Evolutionary conservation across 1,140 invertebrate genomes (phyloP), one percentile per base, ranked within the genome.

Genomic region (Megalonaias nervosa): DNA sequence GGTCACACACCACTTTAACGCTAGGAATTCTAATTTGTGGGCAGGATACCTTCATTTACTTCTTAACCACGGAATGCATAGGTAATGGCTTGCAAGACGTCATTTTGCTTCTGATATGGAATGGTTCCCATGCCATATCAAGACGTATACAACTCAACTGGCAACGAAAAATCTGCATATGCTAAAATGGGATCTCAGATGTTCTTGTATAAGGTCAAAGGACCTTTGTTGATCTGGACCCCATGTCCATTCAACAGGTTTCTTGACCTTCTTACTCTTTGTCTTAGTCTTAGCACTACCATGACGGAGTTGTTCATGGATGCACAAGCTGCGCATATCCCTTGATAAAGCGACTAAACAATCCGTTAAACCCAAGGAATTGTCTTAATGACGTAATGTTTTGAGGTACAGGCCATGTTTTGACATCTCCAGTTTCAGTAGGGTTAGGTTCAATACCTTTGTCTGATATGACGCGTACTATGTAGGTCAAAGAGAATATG

Each of bases 331-430:
- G 69, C 31, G 89, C 81, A 69, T 84, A 89, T 65, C 85, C 84
- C 65, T 74, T 84, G 23, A 92, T 86, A 82, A 91, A 91, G 71
- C 85, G 81, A 2, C 87, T 59, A 73, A 89, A 88, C 72, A 90
- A 92, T 61, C 88, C 87, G 57, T 88, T 77, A 56, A 93, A 80
- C 4, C 92, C 92, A 1, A 93, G 60, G 77, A 93, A 92, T 38
- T 84, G 55, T 67, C 90, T 76, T 0, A 91, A 65, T 17, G 86
- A 74, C 26, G 82, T 84, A 0, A 84, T 31, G 55, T 81, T 87
- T 16, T 4, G 80, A n/a, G 89, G 89, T 21, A 65, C 75, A 17
- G 86, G 88, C 77, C 82, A 88, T n/a, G n/a, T n/a, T n/a, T n/a
- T n/a, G n/a, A n/a, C n/a, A n/a, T n/a, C n/a, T n/a, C n/a, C n/a